phyloP scores from a whole-genome alignment of 2,113 vertebrate genomes.

The Paradoxurus hermaphroditus region DNA sequence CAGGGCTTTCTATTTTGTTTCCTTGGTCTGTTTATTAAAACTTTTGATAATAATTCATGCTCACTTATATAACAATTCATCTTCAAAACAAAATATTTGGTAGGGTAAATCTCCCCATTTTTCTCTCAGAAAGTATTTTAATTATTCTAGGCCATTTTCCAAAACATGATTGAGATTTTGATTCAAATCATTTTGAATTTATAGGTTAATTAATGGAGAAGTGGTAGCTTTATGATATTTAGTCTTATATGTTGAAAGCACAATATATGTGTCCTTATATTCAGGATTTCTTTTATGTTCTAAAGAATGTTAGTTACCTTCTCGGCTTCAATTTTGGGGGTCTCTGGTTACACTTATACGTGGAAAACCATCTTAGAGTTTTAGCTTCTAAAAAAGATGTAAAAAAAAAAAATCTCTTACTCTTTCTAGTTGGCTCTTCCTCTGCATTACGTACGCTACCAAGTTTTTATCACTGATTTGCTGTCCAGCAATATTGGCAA shows the following conservation, averaged over 20 bases:
- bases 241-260: background rate
- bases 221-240: background rate
- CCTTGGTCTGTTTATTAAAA: background rate
- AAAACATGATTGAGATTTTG: background rate
- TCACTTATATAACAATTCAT: too few species aligned
- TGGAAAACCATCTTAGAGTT: background rate
- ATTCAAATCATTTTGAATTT: background rate
- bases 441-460: fast-evolving
- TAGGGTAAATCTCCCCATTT: background rate
- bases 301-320: background rate
- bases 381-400: background rate
- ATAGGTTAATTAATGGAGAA: background rate
- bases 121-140: background rate
- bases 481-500: background rate
- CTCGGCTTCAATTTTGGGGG: background rate
- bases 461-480: background rate
- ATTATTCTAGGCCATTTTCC: background rate
- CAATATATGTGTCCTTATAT: background rate
- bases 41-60: background rate
- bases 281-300: background rate
- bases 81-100: background rate
- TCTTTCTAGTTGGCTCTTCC: background rate
- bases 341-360: background rate
- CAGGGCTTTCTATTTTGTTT: background rate
- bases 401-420: background rate